Evolutionary conservation across 2,113 vertebrate genomes (phyloP).

Genomic region (Apodemus speciosus): DNA sequence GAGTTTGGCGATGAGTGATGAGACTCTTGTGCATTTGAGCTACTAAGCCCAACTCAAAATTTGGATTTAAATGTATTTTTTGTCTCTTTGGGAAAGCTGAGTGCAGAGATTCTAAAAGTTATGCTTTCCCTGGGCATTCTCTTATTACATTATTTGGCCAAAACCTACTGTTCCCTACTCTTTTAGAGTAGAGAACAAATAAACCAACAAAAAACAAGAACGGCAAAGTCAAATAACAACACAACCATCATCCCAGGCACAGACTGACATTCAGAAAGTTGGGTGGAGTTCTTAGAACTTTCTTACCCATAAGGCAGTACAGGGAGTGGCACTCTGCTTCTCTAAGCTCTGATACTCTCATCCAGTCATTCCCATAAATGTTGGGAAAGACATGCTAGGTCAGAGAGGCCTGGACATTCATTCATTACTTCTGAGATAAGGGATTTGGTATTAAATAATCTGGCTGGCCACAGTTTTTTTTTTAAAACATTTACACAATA

Average conservation of each 20-base stretch:
- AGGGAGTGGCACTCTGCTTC: background rate
- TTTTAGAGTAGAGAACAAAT: background rate
- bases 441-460: background rate
- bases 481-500: background rate
- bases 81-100: background rate
- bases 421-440: background rate
- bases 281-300: background rate
- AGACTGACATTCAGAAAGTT: background rate
- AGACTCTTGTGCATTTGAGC: background rate
- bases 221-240: too few relatives aligned
- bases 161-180: background rate
- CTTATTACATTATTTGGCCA: background rate
- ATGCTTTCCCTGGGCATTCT: background rate
- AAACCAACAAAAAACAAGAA: too few relatives aligned
- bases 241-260: background rate
- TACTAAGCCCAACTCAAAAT: background rate
- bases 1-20: background rate
- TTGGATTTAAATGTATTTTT: background rate
- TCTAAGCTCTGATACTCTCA: constrained; percentile 23
- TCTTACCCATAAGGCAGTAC: background rate
- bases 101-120: background rate
- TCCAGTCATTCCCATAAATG: background rate
- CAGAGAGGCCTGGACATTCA: background rate
- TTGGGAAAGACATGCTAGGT: background rate
- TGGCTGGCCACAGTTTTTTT: background rate